Percentiles rank a stretch among this genome's conserved stretches.
Conservation (phyloP, 1,140 invertebrate genomes). For the Drosophila lacteicornis region DNA sequence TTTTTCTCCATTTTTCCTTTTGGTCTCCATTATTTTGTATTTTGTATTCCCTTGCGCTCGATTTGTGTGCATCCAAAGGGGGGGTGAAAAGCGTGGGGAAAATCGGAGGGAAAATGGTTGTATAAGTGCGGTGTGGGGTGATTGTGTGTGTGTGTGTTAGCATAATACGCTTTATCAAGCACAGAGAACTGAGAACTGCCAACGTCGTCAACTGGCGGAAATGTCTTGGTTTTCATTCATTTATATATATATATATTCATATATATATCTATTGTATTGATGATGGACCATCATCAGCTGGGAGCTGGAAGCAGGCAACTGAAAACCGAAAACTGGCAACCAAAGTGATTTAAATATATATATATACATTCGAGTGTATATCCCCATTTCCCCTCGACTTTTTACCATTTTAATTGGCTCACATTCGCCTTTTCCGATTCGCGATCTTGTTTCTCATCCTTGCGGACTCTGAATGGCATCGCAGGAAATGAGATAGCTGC, state of each 20-base stretch:
- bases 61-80: constrained; percentile 51
- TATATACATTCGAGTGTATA: background rate
- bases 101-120: constrained; percentile 2
- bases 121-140: background rate
- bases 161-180: constrained; percentile 71
- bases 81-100: background rate
- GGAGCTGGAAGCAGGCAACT: background rate
- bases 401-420: constrained; percentile 54
- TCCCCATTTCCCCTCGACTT: constrained; percentile 2
- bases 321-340: background rate
- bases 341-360: constrained; percentile 24
- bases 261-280: constrained; percentile 23
- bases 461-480: constrained; percentile 1
- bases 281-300: constrained; percentile 23
- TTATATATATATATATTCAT: constrained; percentile 13
- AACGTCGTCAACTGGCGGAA: constrained; percentile 53
- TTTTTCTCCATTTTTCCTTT: constrained; percentile 5
- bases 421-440: constrained; percentile 34
- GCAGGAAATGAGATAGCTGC: constrained; percentile 21
- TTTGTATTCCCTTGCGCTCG: constrained; percentile 68
- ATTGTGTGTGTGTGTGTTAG: constrained; percentile 45
- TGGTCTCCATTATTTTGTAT: constrained; percentile 65
- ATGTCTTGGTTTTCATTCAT: constrained; percentile 31
- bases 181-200: constrained; percentile 22
- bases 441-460: constrained; percentile 25